phyloP scores from a whole-genome alignment of 2,797 vertebrate genomes.

The Typhlichthys subterraneus region DNA sequence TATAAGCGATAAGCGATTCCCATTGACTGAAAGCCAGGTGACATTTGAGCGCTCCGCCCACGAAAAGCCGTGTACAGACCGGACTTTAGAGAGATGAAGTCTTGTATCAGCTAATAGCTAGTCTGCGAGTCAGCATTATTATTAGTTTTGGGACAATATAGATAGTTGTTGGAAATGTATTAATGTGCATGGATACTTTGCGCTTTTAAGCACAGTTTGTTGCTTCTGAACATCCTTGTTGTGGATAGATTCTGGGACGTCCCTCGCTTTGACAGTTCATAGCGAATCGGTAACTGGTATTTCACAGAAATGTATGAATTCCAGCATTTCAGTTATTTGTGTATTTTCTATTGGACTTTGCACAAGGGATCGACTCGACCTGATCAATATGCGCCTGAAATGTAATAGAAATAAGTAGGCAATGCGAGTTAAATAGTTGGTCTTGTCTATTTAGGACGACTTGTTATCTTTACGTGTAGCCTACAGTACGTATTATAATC shows the following conservation, averaged over 20 bases:
- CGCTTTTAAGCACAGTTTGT: neutral
- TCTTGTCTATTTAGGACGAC: neutral
- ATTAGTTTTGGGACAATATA: too few species aligned
- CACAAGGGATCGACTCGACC: too few species aligned
- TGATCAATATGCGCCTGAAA: too few species aligned
- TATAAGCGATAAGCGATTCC: neutral
- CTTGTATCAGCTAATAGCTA: neutral
- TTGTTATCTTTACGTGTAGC: neutral
- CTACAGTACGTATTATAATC: too few species aligned
- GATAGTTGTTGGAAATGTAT: neutral
- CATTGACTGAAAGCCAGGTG: constrained; percentile 23
- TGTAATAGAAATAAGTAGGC: too few species aligned
- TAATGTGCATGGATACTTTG: neutral
- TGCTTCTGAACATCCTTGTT: neutral
- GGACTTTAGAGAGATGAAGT: constrained; percentile 11
- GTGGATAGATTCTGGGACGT: neutral
- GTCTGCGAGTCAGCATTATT: neutral
- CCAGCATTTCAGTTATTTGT: too few species aligned
- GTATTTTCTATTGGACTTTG: too few species aligned
- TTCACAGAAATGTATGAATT: too few species aligned
- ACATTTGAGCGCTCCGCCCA: constrained; percentile 58
- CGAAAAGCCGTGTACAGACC: constrained; percentile 7
- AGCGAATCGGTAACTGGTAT: too few species aligned
- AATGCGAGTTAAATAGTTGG: too few species aligned
- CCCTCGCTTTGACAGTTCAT: too few species aligned